Conservation (phyloP, 2,888 invertebrate species). For the Syrista parreyssii region DNA sequence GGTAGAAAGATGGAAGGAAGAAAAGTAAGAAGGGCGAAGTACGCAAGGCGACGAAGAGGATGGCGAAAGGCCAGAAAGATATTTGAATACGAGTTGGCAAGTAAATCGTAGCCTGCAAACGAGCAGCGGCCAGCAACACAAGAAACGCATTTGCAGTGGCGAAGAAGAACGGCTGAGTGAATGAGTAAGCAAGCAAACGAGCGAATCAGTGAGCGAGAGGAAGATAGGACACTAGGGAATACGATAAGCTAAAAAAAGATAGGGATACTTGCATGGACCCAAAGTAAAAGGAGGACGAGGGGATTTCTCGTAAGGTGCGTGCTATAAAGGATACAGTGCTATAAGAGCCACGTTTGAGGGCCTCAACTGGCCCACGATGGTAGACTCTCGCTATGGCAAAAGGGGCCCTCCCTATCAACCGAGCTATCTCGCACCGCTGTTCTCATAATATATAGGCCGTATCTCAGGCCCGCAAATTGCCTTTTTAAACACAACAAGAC, state of each 20-base stretch:
- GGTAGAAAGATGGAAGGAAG: constrained; percentile 17
- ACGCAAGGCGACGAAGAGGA: no score
- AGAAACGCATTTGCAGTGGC: constrained; percentile 63
- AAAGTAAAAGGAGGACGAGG: constrained; percentile 6
- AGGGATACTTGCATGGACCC: not conserved
- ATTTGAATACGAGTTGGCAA: constrained; percentile 59
- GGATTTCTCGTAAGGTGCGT: not conserved
- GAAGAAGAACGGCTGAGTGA: constrained; percentile 22
- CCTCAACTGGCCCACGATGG: constrained; percentile 20
- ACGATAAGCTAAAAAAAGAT: not conserved
- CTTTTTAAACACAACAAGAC: constrained; percentile 64
- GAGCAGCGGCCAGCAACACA: constrained; percentile 58
- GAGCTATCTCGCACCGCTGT: constrained; percentile 59
- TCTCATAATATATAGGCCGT: constrained; percentile 62
- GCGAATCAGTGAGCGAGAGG: not conserved
- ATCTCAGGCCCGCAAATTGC: constrained; percentile 64
- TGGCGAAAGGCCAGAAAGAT: constrained; percentile 40
- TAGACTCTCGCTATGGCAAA: constrained; percentile 20
- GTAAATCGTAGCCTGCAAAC: constrained; percentile 59
- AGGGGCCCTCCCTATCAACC: constrained; percentile 52
- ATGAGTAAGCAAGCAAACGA: constrained; percentile 21
- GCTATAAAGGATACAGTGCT: no score
- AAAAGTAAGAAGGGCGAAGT: constrained; percentile 12
- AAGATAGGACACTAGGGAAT: not conserved
- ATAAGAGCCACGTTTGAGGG: no score